Percentiles rank a stretch among this genome's conserved stretches.
These are phyloP conservation scores for Catonia carolina DNA, from an alignment of 2,888 invertebrate genomes.

Conservation along the genomic window DNA sequence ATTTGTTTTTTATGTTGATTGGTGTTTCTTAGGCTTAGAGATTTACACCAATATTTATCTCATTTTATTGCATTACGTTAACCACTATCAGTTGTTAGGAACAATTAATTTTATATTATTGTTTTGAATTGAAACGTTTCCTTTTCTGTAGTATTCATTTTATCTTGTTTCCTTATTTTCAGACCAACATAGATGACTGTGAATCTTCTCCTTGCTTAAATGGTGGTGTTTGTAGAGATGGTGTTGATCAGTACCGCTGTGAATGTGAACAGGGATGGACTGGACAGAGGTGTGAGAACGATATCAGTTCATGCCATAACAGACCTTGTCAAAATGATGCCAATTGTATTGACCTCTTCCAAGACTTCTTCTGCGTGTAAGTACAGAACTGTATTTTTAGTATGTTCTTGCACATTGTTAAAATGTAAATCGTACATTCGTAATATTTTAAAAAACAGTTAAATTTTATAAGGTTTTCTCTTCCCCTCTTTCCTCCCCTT, in stretches of 20 bases:
- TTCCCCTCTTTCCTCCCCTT: too few relatives aligned
- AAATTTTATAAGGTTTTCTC: too few relatives aligned
- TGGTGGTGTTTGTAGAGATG: conserved; percentile 81
- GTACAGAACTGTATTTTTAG: conserved; percentile 41
- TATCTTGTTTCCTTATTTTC: too few relatives aligned
- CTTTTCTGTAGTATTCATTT: too few relatives aligned
- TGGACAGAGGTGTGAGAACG: conserved; percentile 75
- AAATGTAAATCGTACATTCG: not conserved
- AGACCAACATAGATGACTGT: conserved; percentile 79
- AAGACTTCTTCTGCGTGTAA: conserved; percentile 87
- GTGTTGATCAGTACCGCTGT: conserved; percentile 76
- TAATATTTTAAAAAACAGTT: not conserved
- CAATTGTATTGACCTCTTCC: conserved; percentile 83
- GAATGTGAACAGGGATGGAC: conserved; percentile 80
- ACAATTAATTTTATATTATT: too few relatives aligned
- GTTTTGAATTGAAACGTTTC: too few relatives aligned
- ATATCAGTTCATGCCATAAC: conserved; percentile 80
- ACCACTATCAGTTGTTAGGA: too few relatives aligned
- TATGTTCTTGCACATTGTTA: not conserved
- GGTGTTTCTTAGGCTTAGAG: too few relatives aligned
- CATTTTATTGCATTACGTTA: too few relatives aligned
- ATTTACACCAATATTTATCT: too few relatives aligned
- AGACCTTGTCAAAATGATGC: conserved; percentile 91
- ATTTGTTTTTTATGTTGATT: too few relatives aligned
- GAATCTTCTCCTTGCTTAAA: conserved; percentile 78